Conservation (phyloP, 2,113 vertebrate species). For the Agelaius phoeniceus region DNA sequence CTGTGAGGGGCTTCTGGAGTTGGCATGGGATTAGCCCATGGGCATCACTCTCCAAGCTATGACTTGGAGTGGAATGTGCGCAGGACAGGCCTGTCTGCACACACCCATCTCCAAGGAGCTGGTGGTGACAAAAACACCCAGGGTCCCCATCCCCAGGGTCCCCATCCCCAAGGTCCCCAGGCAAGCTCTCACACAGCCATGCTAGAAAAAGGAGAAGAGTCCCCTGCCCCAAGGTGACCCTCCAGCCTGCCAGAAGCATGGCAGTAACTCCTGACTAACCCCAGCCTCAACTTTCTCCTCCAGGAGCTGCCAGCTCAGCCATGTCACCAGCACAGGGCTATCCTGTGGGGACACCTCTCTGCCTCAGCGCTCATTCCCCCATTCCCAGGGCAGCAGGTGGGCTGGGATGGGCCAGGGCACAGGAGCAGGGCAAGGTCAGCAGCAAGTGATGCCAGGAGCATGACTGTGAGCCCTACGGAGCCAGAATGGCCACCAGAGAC, state of each 20-base stretch:
- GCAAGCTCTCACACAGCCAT: neutral
- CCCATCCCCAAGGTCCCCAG: neutral
- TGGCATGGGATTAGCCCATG: neutral
- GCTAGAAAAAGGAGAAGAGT: neutral
- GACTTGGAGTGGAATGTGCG: accelerated
- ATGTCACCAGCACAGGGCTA: neutral
- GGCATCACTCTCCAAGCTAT: neutral
- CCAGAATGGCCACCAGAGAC: neutral
- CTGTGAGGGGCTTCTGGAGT: neutral
- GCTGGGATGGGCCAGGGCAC: neutral
- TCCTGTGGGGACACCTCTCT: neutral
- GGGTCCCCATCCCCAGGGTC: neutral
- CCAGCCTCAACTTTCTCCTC: neutral
- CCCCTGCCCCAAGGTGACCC: neutral
- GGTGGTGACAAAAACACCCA: neutral
- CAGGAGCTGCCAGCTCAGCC: neutral
- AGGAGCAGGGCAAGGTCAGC: neutral
- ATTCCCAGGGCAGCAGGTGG: neutral
- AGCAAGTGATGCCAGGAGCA: neutral
- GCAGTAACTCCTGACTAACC: neutral
- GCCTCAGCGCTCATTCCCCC: neutral
- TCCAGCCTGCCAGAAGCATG: neutral
- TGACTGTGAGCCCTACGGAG: neutral
- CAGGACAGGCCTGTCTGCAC: neutral
- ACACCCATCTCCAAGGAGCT: neutral